Base-by-base conservation (phyloP, 2,888 invertebrate genomes). In the Andricus curvator region DNA sequence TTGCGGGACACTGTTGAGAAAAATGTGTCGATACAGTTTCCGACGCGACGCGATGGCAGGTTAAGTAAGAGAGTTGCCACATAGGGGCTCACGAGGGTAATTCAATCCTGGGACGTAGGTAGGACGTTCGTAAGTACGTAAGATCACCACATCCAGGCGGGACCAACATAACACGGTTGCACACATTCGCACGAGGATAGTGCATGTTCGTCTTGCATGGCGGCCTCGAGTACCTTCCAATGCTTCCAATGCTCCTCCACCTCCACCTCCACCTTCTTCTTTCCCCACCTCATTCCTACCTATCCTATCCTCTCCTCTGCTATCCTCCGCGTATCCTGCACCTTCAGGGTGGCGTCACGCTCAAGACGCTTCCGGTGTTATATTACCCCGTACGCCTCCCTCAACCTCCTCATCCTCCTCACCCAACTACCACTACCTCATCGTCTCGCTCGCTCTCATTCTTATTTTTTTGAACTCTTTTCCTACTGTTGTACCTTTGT, bases 311-410 rank as follows among this genome's bases (percentile, higher is more conserved):
- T 44, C 44, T 44, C 44, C 44, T 44, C 44, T 44, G 11, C 13
- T 44, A 44, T 88, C 89, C 88, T 86, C 87, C 83, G 89, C 89
- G 90, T 91, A 90, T 91, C 90, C 91, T 91, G 91, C 91, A 91
- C 91, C 92, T 92, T 92, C 92, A 91, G 92, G 92, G 92, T 92
- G 92, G 92, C 92, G 92, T 92, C 91, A 91, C 91, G 91, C 90
- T 92, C 92, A 91, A 92, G 92, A 91, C 92, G 92, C 92, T 92
- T 92, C 92, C 92, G 92, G 92, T 92, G 91, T 92, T 92, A 88
- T 89, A 91, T 92, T 92, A 92, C 92, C 89, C 90, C 83, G 87
- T 86, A 77, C 81, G 84, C 81, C 85, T 86, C 87, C 82, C 85
- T 85, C 56, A 22, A 56, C 56, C 86, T 84, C 84, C 25, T 17